Percentiles rank a stretch among this genome's conserved stretches.
These are phyloP conservation scores for Corydoras sp. DNA, from an alignment of 2,113 vertebrate genomes.

Conservation along the genomic window DNA sequence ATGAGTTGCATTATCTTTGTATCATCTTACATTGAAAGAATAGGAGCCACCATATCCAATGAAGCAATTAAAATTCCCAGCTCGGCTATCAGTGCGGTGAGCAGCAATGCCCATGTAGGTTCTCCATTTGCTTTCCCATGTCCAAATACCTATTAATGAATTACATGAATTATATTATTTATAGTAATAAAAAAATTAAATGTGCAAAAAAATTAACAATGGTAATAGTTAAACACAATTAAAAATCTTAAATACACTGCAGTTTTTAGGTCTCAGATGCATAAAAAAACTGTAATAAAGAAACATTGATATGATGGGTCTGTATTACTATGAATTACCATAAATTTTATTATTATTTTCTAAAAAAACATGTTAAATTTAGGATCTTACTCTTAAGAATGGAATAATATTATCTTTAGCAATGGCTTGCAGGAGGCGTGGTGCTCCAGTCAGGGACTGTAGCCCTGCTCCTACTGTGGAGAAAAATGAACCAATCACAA, in stretches of 20 bases:
- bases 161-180: not conserved
- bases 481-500: constrained; percentile 95
- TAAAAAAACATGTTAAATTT: not conserved
- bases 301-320: no score
- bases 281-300: not conserved
- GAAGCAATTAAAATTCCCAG: constrained; percentile 97
- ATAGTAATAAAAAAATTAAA: not conserved
- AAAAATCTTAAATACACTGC: no score
- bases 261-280: not conserved
- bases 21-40: constrained; percentile 90
- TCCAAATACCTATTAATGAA: constrained; percentile 78
- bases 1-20: not conserved
- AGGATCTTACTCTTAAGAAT: constrained; percentile 78
- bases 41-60: constrained; percentile 95
- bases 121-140: constrained; percentile 92
- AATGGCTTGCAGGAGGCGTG: constrained; percentile 89
- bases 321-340: no score
- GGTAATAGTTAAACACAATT: no score
- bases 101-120: constrained; percentile 89
- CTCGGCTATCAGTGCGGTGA: constrained; percentile 91
- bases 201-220: not conserved
- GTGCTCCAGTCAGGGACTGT: constrained; percentile 91
- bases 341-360: not conserved
- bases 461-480: constrained; percentile 91
- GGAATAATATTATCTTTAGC: constrained; percentile 98